phyloP scores from a whole-genome alignment of 2,888 invertebrate species.

The Poecilobothrus nobilitatus region DNA sequence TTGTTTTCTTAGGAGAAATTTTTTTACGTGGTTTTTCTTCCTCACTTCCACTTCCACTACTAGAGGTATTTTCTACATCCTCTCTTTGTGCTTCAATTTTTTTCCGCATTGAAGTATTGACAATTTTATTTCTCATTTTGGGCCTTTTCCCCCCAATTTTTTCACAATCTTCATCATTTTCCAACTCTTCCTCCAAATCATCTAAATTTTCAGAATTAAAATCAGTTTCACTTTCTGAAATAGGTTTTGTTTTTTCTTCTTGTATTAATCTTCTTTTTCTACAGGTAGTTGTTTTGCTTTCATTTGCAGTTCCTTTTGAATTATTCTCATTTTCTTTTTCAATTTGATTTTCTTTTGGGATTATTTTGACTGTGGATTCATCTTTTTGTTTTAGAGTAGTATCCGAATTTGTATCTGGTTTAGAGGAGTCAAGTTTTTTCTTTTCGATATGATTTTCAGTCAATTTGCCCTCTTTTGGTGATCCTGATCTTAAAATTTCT shows the following conservation, averaged over 20 bases:
- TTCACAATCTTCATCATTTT: slow-evolving; percentile 29
- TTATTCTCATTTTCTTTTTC: not conserved
- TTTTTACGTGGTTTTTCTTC: slow-evolving; percentile 29
- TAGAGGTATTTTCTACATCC: slow-evolving; percentile 34
- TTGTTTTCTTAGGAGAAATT: not conserved
- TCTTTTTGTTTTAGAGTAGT: slow-evolving; percentile 35
- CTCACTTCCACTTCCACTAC: slow-evolving; percentile 38
- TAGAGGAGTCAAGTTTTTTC: not conserved
- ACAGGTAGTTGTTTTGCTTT: not conserved
- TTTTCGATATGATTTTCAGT: slow-evolving; percentile 10
- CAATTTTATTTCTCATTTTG: slow-evolving; percentile 37
- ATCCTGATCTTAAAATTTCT: not conserved
- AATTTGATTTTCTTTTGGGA: not conserved
- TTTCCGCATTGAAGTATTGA: slow-evolving; percentile 34
- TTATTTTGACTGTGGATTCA: not conserved
- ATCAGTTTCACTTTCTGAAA: slow-evolving; percentile 40
- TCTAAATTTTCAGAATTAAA: slow-evolving; percentile 46
- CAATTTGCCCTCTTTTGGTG: not conserved
- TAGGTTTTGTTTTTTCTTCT: slow-evolving; percentile 28
- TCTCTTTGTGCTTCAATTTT: slow-evolving; percentile 36
- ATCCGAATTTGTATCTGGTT: slow-evolving; percentile 26
- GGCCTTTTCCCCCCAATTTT: slow-evolving; percentile 40
- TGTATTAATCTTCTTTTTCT: not conserved
- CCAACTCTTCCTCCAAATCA: slow-evolving; percentile 28
- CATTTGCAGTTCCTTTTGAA: not conserved